A percentile compares a stretch with the other conserved stretches of the same genome.
phyloP scores from a whole-genome alignment of 2,797 vertebrate genomes.

The Gila robusta region DNA sequence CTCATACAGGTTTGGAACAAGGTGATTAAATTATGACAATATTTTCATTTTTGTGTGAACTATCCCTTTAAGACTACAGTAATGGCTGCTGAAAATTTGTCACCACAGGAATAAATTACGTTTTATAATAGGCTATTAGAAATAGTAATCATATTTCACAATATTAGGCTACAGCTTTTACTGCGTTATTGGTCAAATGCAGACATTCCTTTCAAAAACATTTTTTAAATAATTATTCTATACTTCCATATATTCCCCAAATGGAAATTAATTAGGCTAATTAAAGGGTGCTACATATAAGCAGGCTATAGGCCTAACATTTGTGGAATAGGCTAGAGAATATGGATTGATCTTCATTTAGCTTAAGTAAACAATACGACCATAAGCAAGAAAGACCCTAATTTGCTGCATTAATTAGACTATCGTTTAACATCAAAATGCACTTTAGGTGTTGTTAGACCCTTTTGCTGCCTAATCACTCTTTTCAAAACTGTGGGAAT shows the following conservation, averaged over 20 bases:
- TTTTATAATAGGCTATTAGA: too few relatives aligned
- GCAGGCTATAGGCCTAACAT: too few relatives aligned
- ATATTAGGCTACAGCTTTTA: too few relatives aligned
- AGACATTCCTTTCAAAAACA: neutral
- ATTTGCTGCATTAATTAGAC: conserved; percentile 33
- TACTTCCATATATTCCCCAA: neutral
- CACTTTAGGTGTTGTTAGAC: conserved; percentile 44
- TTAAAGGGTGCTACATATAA: too few relatives aligned
- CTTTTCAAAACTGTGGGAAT: conserved; percentile 62
- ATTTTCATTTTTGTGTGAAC: too few relatives aligned
- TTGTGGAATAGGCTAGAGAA: neutral
- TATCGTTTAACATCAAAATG: conserved; percentile 25
- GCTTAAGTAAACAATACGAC: neutral
- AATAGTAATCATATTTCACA: neutral
- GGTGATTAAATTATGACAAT: too few relatives aligned
- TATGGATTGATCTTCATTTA: neutral
- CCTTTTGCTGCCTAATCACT: conserved; percentile 32
- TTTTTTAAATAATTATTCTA: neutral
- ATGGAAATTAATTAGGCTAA: neutral
- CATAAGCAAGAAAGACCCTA: neutral
- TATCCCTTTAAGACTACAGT: too few relatives aligned
- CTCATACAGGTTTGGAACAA: too few relatives aligned
- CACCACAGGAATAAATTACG: too few relatives aligned
- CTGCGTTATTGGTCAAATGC: neutral
- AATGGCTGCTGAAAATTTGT: too few relatives aligned